These are phyloP conservation scores for Tipula lateralis DNA, from an alignment of 2,888 invertebrate species.

Conservation along the genomic window DNA sequence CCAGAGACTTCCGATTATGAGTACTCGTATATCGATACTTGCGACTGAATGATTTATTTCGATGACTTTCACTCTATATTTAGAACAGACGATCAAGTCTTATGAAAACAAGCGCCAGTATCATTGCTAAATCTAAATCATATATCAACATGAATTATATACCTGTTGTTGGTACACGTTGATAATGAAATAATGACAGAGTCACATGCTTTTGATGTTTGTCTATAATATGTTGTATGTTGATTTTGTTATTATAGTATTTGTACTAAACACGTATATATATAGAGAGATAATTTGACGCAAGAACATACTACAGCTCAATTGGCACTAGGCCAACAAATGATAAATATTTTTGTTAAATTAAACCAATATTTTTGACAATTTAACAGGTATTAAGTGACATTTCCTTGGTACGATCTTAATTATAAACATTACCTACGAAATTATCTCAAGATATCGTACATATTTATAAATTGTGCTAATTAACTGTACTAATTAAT, in stretches of 20 bases:
- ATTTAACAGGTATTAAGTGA: not conserved
- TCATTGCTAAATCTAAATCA: not conserved
- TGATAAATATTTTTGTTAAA: not conserved
- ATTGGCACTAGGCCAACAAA: not conserved
- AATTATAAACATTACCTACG: not conserved
- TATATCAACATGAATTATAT: not conserved
- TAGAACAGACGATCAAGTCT: not conserved
- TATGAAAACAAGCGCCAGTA: not conserved
- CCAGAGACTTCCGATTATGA: no score
- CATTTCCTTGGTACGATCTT: not conserved
- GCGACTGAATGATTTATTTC: not conserved
- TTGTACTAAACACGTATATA: no score
- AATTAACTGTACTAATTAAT: no score
- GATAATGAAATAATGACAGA: not conserved
- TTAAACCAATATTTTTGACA: not conserved
- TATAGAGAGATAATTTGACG: conserved; percentile 9
- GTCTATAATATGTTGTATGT: not conserved
- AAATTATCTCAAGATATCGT: no score
- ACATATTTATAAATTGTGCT: not conserved
- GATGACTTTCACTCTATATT: not conserved
- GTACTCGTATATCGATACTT: not conserved
- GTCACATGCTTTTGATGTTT: not conserved
- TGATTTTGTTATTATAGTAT: not conserved
- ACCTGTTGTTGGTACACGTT: not conserved
- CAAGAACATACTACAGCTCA: not conserved